Conservation (phyloP, 2,797 vertebrate species). For the Crocidura indochinensis region DNA sequence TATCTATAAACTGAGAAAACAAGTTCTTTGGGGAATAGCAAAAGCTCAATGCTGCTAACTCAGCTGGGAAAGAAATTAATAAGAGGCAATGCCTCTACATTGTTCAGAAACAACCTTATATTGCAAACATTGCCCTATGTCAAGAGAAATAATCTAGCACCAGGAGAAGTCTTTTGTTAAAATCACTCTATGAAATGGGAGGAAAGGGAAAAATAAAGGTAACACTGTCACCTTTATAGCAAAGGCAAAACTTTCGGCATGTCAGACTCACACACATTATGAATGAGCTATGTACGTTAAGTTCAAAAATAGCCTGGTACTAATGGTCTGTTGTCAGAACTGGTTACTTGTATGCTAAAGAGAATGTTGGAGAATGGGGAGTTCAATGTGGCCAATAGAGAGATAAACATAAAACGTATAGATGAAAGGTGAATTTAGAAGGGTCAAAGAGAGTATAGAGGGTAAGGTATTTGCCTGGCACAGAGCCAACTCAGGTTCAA, state of each 20-base stretch:
- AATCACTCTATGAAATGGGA: constrained; percentile 42
- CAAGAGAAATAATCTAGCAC: constrained; percentile 43
- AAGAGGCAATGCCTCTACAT: constrained; percentile 30
- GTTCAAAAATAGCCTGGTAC: constrained; percentile 65
- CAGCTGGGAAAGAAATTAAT: constrained; percentile 39
- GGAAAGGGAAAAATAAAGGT: constrained; percentile 38
- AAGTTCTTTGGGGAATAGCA: constrained; percentile 61
- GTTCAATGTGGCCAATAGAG: background rate
- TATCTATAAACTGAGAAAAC: constrained; percentile 65
- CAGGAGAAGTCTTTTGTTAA: constrained; percentile 17
- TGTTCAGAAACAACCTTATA: constrained; percentile 34
- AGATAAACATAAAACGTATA: background rate
- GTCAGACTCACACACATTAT: background rate
- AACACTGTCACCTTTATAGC: background rate
- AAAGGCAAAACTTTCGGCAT: constrained; percentile 58
- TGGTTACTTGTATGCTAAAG: background rate
- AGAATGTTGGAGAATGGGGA: background rate
- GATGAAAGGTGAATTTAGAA: background rate
- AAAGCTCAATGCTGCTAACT: constrained; percentile 51
- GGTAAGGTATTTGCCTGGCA: too few relatives aligned
- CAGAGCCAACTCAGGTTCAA: too few relatives aligned
- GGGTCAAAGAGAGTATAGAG: too few relatives aligned
- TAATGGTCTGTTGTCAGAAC: background rate
- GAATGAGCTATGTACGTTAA: constrained; percentile 47
- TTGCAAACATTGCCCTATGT: constrained; percentile 38